Conservation (phyloP, 2,113 vertebrate species). For the Percina caprodes region DNA sequence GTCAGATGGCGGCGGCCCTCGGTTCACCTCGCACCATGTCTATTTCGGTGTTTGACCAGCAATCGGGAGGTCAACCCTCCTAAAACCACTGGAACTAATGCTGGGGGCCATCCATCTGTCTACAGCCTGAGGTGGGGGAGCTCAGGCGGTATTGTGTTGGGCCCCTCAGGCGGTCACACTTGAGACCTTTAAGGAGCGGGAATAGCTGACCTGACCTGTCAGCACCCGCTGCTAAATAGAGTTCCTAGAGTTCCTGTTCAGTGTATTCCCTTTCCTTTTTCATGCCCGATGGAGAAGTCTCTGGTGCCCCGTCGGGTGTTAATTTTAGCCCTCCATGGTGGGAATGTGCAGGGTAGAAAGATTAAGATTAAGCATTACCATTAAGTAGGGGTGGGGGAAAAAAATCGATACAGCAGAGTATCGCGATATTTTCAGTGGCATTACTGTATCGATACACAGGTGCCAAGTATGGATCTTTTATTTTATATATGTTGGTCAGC, state of each 20-base stretch:
- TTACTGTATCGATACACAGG: no score
- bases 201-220: constrained; percentile 71
- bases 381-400: neutral
- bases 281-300: constrained; percentile 32
- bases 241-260: constrained; percentile 46
- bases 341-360: constrained; percentile 17
- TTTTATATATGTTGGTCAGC: no score
- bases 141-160: constrained; percentile 46
- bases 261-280: constrained; percentile 35
- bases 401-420: no score
- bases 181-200: constrained; percentile 61
- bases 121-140: constrained; percentile 57
- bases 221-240: constrained; percentile 59
- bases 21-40: constrained; percentile 9
- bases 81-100: constrained; percentile 78
- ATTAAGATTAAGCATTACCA: neutral
- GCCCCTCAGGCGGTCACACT: constrained; percentile 54
- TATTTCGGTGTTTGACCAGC: constrained; percentile 36
- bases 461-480: no score
- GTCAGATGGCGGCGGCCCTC: neutral
- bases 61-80: constrained; percentile 42
- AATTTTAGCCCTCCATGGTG: constrained; percentile 28
- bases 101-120: constrained; percentile 76
- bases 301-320: constrained; percentile 17
- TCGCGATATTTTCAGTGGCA: no score